Percentiles rank a stretch among this genome's conserved stretches.
Evolutionary conservation across 2,113 vertebrate species (phyloP).

Genomic region (Paradoxurus hermaphroditus): DNA sequence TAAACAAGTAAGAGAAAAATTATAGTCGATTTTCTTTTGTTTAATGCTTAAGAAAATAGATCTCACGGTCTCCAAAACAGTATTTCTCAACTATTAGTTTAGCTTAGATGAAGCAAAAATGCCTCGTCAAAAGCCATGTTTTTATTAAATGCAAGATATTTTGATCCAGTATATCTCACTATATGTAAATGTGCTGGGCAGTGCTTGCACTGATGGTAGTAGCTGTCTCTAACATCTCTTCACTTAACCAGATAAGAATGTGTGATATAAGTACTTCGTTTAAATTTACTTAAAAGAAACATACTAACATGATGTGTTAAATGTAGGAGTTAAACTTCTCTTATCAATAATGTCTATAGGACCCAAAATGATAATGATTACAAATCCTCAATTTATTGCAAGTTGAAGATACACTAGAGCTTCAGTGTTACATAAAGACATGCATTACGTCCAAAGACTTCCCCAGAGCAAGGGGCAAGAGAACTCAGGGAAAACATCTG

Average conservation of each 20-base stretch:
- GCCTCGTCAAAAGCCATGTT: background rate
- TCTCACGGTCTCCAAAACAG: background rate
- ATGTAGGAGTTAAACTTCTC: background rate
- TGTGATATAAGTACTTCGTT: background rate
- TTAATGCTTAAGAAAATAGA: background rate
- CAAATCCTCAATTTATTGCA: background rate
- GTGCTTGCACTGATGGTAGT: background rate
- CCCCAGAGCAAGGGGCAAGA: background rate
- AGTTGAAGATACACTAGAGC: background rate
- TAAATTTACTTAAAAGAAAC: background rate
- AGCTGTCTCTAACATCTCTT: background rate
- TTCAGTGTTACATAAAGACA: too few species aligned
- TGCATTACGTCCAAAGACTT: too few species aligned
- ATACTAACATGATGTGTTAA: background rate
- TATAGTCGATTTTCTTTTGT: background rate
- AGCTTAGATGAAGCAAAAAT: background rate
- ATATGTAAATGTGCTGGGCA: background rate
- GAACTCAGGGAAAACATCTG: fast-evolving
- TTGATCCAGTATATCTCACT: background rate
- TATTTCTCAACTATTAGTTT: background rate
- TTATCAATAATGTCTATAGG: background rate
- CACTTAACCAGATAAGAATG: background rate
- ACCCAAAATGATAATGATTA: background rate
- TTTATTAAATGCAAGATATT: background rate
- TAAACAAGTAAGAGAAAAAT: background rate